phyloP scores from a whole-genome alignment of 2,888 invertebrate species.

The Biston stratarius region DNA sequence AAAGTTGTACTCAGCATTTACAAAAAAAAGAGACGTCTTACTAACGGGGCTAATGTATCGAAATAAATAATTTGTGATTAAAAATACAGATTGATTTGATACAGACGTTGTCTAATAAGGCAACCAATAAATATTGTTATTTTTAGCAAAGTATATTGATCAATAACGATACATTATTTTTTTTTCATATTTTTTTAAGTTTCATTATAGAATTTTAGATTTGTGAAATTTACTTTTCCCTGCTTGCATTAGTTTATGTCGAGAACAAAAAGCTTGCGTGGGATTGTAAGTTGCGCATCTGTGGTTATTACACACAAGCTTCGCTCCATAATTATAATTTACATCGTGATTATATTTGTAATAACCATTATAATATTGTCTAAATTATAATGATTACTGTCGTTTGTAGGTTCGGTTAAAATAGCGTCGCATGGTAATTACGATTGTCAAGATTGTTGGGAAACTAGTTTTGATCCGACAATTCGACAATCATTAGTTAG shows the following conservation, averaged over 20 bases:
- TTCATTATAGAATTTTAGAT: too few relatives aligned
- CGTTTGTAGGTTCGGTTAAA: slow-evolving; percentile 23
- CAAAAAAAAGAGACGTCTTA: too few relatives aligned
- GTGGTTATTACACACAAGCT: slow-evolving; percentile 25
- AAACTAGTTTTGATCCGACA: slow-evolving; percentile 20
- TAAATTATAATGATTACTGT: slow-evolving; percentile 31
- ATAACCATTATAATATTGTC: slow-evolving; percentile 29
- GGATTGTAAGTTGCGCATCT: slow-evolving; percentile 18
- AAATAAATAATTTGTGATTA: too few relatives aligned
- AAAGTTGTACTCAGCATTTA: too few relatives aligned
- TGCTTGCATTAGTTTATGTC: background rate
- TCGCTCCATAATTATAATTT: slow-evolving; percentile 37
- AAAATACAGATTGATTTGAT: too few relatives aligned
- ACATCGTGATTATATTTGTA: slow-evolving; percentile 32
- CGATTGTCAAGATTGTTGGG: slow-evolving; percentile 15
- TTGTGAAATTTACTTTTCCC: too few relatives aligned
- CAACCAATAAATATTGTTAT: too few relatives aligned
- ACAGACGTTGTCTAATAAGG: too few relatives aligned
- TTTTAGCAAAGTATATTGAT: too few relatives aligned
- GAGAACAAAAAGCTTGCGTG: slow-evolving; percentile 22
- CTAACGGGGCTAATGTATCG: too few relatives aligned
- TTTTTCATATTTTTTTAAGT: too few relatives aligned
- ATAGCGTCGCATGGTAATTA: slow-evolving; percentile 24
- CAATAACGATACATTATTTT: too few relatives aligned
- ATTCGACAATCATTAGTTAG: background rate